Base-by-base conservation (phyloP, 2,888 invertebrate genomes). In the Drosophila engyochracea region DNA sequence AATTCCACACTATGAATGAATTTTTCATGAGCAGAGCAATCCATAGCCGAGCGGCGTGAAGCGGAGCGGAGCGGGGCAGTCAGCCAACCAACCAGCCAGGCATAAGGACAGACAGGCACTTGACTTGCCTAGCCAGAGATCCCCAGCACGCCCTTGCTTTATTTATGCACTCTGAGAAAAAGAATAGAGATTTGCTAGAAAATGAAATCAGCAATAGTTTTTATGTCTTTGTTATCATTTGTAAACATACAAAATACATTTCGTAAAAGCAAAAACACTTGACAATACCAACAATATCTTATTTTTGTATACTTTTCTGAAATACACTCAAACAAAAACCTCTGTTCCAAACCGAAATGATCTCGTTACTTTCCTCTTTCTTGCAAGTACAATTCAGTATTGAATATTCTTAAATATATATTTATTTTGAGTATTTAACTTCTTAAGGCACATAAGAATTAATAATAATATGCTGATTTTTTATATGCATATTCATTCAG, bases 1-100 rank as follows among this genome's bases (percentile, higher is more conserved):
- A 88, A 88, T 88, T 88, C 87, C 87, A 88, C 87, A 88, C 87
- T 87, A 89, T 88, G 87, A 88, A 88, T 88, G 87, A 91, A 88
- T 88, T 88, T 88, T 88, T 88, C 87, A 88, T 88, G 82, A 82
- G 82, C 68, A 37, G 65, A 70, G 67, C 55, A 41, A 44, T 39
- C 58, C 54, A 25, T 10, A 19, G 74, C 53, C 22, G 51, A 41
- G 55, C 51, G 37, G 62, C 28, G 14, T 28, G 51, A 19, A 28
- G 39, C 37, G n/a, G 19, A 60, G 25, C 25, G 14, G 41, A 28
- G 25, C 28, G 35, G 22, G 22, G 19, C 31, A 69, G 39, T 51
- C 73, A 64, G 61, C 53, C 70, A 53, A 54, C 35, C 41, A 52
- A 25, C 60, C 49, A 63, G 22, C 31, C 49, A 44, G 49, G 22